Conservation (phyloP, 2,888 invertebrate species). For the Mesorhabditis spiculigera region DNA sequence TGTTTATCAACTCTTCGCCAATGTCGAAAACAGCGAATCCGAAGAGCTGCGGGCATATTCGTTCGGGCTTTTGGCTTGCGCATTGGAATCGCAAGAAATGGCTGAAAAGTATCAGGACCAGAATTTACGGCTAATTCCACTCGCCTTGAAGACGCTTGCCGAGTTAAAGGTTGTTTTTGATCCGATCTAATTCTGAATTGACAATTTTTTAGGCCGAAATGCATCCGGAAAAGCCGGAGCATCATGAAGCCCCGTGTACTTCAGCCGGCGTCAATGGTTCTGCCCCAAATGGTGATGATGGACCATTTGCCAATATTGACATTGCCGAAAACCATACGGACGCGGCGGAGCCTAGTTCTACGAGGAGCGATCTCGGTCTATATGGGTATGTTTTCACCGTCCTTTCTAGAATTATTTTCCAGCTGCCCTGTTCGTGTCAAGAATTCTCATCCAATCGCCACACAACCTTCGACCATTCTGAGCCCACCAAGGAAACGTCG, state of each 20-base stretch:
- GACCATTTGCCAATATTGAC: slow-evolving; percentile 4
- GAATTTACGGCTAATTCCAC: slow-evolving; percentile 66
- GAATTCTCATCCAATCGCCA: neutral
- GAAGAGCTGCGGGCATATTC: slow-evolving; percentile 92
- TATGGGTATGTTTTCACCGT: neutral
- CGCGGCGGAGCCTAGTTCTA: no score
- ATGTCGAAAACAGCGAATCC: slow-evolving; percentile 77
- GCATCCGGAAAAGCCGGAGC: neutral
- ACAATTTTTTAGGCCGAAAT: neutral
- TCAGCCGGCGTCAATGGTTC: neutral
- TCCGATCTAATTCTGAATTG: neutral
- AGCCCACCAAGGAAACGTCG: slow-evolving; percentile 30
- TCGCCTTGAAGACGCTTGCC: slow-evolving; percentile 80
- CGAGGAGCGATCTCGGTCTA: no score
- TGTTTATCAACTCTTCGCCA: slow-evolving; percentile 78
- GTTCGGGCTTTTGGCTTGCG: slow-evolving; percentile 85
- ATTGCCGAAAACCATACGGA: no score
- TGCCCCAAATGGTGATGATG: neutral
- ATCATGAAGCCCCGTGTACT: neutral
- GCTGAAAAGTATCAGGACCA: slow-evolving; percentile 75
- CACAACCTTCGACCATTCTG: neutral
- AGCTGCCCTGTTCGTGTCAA: neutral
- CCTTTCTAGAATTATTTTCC: neutral
- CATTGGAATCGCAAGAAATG: slow-evolving; percentile 94
- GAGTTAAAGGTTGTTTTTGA: slow-evolving; percentile 67